These are phyloP conservation scores for Xerus inauris DNA, from an alignment of 2,113 vertebrate genomes.

Conservation along the genomic window DNA sequence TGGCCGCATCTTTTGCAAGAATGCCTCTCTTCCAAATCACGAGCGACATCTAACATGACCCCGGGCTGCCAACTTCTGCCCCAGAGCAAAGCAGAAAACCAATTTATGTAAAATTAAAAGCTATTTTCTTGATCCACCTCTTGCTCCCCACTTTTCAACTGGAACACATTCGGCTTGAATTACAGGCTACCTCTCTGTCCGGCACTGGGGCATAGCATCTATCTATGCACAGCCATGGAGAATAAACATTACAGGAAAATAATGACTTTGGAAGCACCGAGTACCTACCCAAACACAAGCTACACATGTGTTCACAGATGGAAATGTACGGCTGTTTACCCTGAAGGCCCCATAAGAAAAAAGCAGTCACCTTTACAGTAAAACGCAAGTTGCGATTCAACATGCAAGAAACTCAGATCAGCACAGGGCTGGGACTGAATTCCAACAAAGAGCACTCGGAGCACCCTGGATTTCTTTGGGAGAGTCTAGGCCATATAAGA, in stretches of 20 bases:
- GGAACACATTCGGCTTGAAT: constrained; percentile 55
- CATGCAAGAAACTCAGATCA: constrained; percentile 40
- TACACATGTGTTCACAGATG: constrained; percentile 77
- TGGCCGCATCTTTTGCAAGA: constrained; percentile 12
- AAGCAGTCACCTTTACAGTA: constrained; percentile 85
- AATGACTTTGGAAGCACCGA: constrained; percentile 58
- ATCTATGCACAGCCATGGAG: constrained; percentile 58
- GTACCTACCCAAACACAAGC: constrained; percentile 51
- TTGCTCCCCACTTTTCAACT: constrained; percentile 36
- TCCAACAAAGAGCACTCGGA: constrained; percentile 18
- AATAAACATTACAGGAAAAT: constrained; percentile 74
- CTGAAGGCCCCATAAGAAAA: constrained; percentile 77
- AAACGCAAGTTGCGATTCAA: constrained; percentile 66
- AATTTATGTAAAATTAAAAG: constrained; percentile 69
- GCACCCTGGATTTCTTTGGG: neutral
- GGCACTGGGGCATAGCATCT: constrained; percentile 66
- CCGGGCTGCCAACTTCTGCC: constrained; percentile 63
- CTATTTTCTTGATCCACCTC: constrained; percentile 64
- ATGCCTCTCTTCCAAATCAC: neutral
- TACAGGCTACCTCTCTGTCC: neutral
- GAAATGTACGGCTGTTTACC: constrained; percentile 76
- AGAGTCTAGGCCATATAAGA: neutral
- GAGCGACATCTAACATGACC: constrained; percentile 40
- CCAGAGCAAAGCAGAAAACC: constrained; percentile 72
- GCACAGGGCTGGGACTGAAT: constrained; percentile 7